phyloP scores from a whole-genome alignment of 2,888 invertebrate species.

The Caenorhabditis sinica region DNA sequence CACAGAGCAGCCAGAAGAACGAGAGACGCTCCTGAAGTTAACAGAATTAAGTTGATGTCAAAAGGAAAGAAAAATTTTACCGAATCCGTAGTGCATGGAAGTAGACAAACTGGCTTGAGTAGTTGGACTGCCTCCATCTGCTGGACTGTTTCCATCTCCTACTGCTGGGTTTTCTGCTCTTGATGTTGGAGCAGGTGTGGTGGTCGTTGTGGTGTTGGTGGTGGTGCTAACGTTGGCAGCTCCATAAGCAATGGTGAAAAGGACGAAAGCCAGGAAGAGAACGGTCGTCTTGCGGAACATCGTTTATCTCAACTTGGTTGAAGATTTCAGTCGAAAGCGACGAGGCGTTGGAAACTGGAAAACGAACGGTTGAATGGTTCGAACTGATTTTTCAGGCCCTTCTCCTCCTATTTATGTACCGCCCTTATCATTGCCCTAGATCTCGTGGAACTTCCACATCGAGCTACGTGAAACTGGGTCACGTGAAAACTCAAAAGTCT shows the following conservation, averaged over 20 bases:
- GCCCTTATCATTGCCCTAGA: background rate
- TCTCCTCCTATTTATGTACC: background rate
- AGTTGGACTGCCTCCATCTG: background rate
- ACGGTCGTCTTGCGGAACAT: constrained; percentile 14
- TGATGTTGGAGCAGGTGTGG: too few species aligned
- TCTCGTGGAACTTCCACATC: background rate
- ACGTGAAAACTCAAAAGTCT: too few species aligned
- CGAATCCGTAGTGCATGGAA: background rate
- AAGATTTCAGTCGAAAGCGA: background rate
- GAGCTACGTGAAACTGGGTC: background rate
- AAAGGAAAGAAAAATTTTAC: background rate
- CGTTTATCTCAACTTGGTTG: constrained; percentile 5
- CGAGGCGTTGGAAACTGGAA: background rate
- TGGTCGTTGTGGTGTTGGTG: background rate
- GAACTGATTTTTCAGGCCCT: background rate
- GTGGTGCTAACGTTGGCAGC: background rate
- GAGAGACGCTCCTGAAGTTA: background rate
- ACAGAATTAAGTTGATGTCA: background rate
- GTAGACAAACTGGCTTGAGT: background rate
- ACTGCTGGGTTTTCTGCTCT: background rate
- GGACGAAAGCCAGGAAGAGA: constrained; percentile 1
- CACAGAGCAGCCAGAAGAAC: background rate
- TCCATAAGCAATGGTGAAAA: constrained; percentile 1
- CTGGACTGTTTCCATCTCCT: too few species aligned
- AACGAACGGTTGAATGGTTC: background rate